These are phyloP conservation scores for Drosophila tristis DNA, from an alignment of 1,140 invertebrate genomes.

Conservation along the genomic window DNA sequence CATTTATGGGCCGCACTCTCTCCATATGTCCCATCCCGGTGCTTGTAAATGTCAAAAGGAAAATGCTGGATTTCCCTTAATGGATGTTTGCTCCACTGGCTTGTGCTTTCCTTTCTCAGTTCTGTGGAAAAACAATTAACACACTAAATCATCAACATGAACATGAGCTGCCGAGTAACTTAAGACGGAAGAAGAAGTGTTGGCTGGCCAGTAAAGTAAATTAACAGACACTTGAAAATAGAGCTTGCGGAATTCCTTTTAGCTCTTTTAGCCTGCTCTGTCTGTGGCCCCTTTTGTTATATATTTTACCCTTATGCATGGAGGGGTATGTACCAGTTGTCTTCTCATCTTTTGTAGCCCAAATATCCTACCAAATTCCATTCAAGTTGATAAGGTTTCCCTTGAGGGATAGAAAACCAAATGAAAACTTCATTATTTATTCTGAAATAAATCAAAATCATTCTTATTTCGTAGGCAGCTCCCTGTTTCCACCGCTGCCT, in stretches of 20 bases:
- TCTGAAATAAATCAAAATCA: no score
- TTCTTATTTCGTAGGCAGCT: no score
- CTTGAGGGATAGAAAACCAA: no score
- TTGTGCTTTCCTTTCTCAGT: neutral
- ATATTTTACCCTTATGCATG: neutral
- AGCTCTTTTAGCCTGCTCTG: slow-evolving; percentile 33
- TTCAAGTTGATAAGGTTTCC: no score
- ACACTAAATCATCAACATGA: slow-evolving; percentile 44
- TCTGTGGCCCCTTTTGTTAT: neutral
- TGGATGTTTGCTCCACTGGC: slow-evolving; percentile 23
- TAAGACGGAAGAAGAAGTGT: slow-evolving; percentile 21
- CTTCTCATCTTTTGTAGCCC: no score
- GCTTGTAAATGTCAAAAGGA: slow-evolving; percentile 50
- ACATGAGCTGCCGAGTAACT: slow-evolving; percentile 27
- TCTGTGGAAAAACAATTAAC: slow-evolving; percentile 51
- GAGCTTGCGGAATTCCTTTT: slow-evolving; percentile 12
- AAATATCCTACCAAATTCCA: no score
- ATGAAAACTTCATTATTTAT: no score
- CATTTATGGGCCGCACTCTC: slow-evolving; percentile 11
- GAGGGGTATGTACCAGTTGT: neutral
- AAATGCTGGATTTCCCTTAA: slow-evolving; percentile 37
- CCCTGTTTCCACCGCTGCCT: no score
- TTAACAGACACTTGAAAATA: slow-evolving; percentile 23
- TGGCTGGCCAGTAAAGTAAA: slow-evolving; percentile 23
- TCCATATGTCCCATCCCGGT: slow-evolving; percentile 19